Percentiles rank a stretch among this genome's conserved stretches.
phyloP scores from a whole-genome alignment of 2,113 vertebrate species.

The Galeopterus variegatus region DNA sequence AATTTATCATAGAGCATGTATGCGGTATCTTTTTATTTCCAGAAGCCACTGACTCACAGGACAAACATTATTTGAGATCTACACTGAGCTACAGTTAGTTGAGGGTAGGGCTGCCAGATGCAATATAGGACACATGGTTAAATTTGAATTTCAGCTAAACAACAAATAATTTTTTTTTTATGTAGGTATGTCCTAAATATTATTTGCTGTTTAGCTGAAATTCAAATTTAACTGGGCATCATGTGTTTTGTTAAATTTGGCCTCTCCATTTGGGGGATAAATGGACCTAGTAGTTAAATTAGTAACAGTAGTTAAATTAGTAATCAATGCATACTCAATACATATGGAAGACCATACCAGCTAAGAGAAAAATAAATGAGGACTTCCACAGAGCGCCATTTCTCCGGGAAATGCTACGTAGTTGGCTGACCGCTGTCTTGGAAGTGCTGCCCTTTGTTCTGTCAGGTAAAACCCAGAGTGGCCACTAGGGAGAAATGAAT shows the following conservation, averaged over 20 bases:
- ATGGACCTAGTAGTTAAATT: background rate
- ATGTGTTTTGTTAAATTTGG: background rate
- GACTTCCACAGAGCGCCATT: too few relatives aligned
- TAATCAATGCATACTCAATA: background rate
- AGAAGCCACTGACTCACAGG: background rate
- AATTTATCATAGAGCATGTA: background rate
- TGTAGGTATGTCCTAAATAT: background rate
- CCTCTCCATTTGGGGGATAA: background rate
- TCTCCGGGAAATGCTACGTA: background rate
- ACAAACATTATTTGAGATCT: background rate
- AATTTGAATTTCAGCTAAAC: constrained; percentile 40
- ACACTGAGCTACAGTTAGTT: background rate
- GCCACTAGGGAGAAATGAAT: background rate
- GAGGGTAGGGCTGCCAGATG: background rate
- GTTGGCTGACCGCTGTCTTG: background rate
- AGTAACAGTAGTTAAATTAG: too few relatives aligned
- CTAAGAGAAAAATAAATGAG: background rate
- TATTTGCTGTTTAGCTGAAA: background rate
- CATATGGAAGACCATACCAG: background rate
- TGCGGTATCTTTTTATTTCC: constrained; percentile 2
- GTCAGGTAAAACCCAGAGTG: background rate
- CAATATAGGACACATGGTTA: background rate
- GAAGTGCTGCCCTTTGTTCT: background rate
- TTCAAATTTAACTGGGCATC: background rate
- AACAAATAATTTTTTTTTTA: background rate